Evolutionary conservation across 2,797 vertebrate species (phyloP).

Genomic region (Hylomyscus alleni): DNA sequence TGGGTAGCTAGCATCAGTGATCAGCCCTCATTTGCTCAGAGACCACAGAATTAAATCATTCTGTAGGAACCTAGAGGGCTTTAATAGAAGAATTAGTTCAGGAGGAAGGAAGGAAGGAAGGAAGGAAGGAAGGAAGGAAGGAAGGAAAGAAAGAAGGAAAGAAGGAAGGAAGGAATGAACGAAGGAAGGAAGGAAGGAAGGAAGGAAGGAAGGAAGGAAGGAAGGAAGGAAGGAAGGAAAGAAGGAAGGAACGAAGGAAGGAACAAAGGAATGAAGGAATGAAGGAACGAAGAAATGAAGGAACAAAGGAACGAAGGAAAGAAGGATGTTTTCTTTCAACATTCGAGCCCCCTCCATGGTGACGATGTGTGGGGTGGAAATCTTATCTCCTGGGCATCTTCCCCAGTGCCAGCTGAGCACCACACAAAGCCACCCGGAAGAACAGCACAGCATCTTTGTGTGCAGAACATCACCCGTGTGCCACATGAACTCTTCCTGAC

Average conservation of each 20-base stretch:
- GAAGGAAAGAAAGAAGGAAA: no score
- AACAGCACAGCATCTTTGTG: conserved; percentile 58
- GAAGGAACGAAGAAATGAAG: no score
- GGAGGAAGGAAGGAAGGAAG: no score
- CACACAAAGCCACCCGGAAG: conserved; percentile 32
- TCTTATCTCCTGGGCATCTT: conserved; percentile 68
- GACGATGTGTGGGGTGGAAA: neutral
- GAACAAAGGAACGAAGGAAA: neutral
- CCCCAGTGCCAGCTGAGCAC: conserved; percentile 32
- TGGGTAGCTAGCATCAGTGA: rapidly evolving
- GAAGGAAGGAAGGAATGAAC: no score
- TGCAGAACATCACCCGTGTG: conserved; percentile 72
- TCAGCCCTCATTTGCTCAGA: neutral
- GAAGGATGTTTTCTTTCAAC: neutral
- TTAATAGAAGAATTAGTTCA: neutral
- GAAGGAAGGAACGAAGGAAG: neutral
- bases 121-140: neutral
- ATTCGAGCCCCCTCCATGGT: neutral
- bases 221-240: no score
- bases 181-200: neutral
- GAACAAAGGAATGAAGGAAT: neutral
- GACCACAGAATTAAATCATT: neutral
- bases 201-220: no score
- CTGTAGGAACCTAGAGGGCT: neutral
- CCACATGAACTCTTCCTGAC: conserved; percentile 81